These are phyloP conservation scores for Morpho achilles DNA, from an alignment of 2,888 invertebrate species.

Conservation along the genomic window DNA sequence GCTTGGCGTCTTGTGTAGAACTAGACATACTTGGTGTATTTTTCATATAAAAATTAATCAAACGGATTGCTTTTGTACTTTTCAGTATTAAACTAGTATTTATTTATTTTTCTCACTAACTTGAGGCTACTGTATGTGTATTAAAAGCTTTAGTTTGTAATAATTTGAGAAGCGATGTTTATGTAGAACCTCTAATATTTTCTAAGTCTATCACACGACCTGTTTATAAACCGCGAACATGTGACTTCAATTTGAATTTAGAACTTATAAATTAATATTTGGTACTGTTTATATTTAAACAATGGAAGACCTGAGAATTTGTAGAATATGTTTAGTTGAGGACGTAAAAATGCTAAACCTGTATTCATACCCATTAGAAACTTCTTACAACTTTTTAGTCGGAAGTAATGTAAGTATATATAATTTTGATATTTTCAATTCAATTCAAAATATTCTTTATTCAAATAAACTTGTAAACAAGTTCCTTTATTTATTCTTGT, in stretches of 20 bases:
- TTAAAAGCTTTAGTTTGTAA: slow-evolving; percentile 2
- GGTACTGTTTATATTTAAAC: slow-evolving; percentile 12
- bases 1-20: slow-evolving; percentile 53
- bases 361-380: slow-evolving; percentile 44
- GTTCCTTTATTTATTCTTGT: too few species aligned
- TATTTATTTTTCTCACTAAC: slow-evolving; percentile 11
- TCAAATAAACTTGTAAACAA: too few species aligned
- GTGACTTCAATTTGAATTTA: slow-evolving; percentile 37
- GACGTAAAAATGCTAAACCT: slow-evolving; percentile 55
- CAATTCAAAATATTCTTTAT: too few species aligned
- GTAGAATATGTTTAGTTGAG: slow-evolving; percentile 57
- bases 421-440: slow-evolving; percentile 3
- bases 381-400: slow-evolving; percentile 48
- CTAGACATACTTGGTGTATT: slow-evolving; percentile 49
- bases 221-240: slow-evolving; percentile 44
- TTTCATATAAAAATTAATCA: slow-evolving; percentile 20
- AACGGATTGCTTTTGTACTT: slow-evolving; percentile 10
- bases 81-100: slow-evolving; percentile 16
- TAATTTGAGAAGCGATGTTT: slow-evolving; percentile 4
- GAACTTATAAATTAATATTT: background rate
- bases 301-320: slow-evolving; percentile 58
- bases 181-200: slow-evolving; percentile 61
- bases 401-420: slow-evolving; percentile 50
- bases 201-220: slow-evolving; percentile 50
- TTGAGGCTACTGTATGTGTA: slow-evolving; percentile 2